Evolutionary conservation across 1,140 invertebrate genomes (phyloP).

Genomic region (Drosophila athabasca): DNA sequence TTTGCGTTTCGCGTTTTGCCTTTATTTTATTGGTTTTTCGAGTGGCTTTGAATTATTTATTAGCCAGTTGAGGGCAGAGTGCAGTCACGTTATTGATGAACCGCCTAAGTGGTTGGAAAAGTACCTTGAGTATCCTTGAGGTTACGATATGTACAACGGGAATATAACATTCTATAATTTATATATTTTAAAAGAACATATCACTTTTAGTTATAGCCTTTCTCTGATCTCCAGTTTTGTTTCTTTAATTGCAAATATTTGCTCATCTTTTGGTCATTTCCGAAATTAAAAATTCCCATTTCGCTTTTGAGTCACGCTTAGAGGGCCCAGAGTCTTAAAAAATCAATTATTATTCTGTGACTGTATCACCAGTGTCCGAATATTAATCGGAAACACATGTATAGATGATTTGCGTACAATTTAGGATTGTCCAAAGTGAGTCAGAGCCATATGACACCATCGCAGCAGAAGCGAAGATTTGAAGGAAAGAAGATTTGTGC

Average conservation of each 20-base stretch:
- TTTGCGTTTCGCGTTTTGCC: slow-evolving; percentile 2
- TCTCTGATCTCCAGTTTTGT: too few species aligned
- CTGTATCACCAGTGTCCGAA: slow-evolving; percentile 33
- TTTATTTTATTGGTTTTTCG: slow-evolving; percentile 40
- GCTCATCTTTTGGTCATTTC: slow-evolving; percentile 26
- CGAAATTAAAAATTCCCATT: slow-evolving; percentile 22
- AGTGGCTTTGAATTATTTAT: slow-evolving; percentile 47
- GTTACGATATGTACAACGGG: not conserved
- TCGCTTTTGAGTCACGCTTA: slow-evolving; percentile 48
- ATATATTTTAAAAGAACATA: not conserved
- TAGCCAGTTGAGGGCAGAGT: slow-evolving; percentile 33
- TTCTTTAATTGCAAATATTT: not conserved
- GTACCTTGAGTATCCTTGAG: not conserved
- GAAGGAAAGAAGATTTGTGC: too few species aligned
- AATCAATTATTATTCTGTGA: slow-evolving; percentile 34
- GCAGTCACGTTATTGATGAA: slow-evolving; percentile 50
- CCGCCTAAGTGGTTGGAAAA: slow-evolving; percentile 35
- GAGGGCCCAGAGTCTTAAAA: not conserved
- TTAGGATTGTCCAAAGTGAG: slow-evolving; percentile 12
- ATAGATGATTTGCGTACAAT: slow-evolving; percentile 24
- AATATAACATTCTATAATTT: not conserved
- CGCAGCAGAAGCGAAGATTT: too few species aligned
- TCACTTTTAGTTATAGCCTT: too few species aligned
- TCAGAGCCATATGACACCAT: slow-evolving; percentile 10
- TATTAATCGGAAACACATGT: slow-evolving; percentile 32